A percentile compares a stretch with the other conserved stretches of the same genome.
These are phyloP conservation scores for Solenopsis fugax DNA, from an alignment of 1,140 invertebrate species.

Conservation along the genomic window DNA sequence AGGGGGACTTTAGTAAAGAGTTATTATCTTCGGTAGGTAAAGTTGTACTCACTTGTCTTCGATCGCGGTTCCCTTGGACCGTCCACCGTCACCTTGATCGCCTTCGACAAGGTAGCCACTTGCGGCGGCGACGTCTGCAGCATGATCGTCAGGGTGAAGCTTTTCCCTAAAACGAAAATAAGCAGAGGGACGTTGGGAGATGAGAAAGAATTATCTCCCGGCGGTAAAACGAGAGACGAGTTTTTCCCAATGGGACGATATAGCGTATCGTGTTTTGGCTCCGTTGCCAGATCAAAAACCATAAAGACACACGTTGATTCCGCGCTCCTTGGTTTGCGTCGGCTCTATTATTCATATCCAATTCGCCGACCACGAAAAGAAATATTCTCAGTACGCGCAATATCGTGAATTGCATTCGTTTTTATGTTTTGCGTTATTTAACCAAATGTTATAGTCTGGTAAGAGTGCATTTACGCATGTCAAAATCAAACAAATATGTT, in stretches of 20 bases:
- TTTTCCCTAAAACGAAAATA: slow-evolving; percentile 93
- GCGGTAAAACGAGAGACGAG: slow-evolving; percentile 62
- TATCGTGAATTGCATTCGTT: neutral
- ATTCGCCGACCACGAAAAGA: slow-evolving; percentile 78
- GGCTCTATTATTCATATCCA: slow-evolving; percentile 84
- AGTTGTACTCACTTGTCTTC: slow-evolving; percentile 92
- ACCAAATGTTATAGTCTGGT: neutral
- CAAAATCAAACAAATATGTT: neutral
- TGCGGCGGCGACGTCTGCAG: slow-evolving; percentile 96
- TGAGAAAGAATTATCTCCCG: slow-evolving; percentile 68
- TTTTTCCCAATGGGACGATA: slow-evolving; percentile 10
- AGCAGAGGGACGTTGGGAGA: neutral
- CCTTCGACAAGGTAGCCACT: slow-evolving; percentile 96
- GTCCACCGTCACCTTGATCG: slow-evolving; percentile 99
- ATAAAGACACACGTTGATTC: slow-evolving; percentile 77
- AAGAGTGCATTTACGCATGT: neutral
- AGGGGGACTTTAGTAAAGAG: neutral
- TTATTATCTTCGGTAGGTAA: slow-evolving; percentile 71
- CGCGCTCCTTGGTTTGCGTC: slow-evolving; percentile 77
- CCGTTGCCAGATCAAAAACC: slow-evolving; percentile 83
- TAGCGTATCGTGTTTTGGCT: slow-evolving; percentile 3
- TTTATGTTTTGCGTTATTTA: neutral
- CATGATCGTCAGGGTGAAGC: slow-evolving; percentile 98
- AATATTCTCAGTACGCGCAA: slow-evolving; percentile 17
- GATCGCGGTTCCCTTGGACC: slow-evolving; percentile 98